These are phyloP conservation scores for Magallana ariakensis DNA, from an alignment of 1,140 invertebrate genomes.

Conservation along the genomic window DNA sequence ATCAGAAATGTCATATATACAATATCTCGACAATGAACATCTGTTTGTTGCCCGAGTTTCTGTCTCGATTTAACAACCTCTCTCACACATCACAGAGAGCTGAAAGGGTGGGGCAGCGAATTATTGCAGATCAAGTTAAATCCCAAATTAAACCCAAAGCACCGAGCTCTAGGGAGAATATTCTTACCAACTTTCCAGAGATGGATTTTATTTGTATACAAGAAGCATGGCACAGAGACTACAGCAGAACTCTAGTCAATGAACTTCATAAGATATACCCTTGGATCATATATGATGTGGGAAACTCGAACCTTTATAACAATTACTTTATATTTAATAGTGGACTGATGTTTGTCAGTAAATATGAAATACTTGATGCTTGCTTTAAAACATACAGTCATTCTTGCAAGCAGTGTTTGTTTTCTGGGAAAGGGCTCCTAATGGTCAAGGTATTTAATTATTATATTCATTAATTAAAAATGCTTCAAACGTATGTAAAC, in stretches of 20 bases:
- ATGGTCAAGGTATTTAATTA: slow-evolving; percentile 76
- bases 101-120: slow-evolving; percentile 65
- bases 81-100: slow-evolving; percentile 61
- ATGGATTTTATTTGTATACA: slow-evolving; percentile 73
- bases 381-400: slow-evolving; percentile 74
- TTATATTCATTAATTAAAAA: too few relatives aligned
- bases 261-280: slow-evolving; percentile 74
- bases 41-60: slow-evolving; percentile 70
- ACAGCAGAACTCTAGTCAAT: slow-evolving; percentile 62
- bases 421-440: slow-evolving; percentile 74
- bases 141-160: slow-evolving; percentile 16
- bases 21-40: slow-evolving; percentile 66
- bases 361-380: slow-evolving; percentile 74
- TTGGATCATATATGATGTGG: slow-evolving; percentile 73
- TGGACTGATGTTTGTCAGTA: slow-evolving; percentile 78
- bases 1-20: slow-evolving; percentile 45
- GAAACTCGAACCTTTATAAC: slow-evolving; percentile 53
- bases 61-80: slow-evolving; percentile 70
- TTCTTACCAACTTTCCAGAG: slow-evolving; percentile 66
- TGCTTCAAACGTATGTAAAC: not conserved
- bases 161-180: slow-evolving; percentile 48
- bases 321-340: slow-evolving; percentile 74
- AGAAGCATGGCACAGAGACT: slow-evolving; percentile 68
- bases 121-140: slow-evolving; percentile 66
- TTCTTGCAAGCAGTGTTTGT: slow-evolving; percentile 67